phyloP scores from a whole-genome alignment of 2,888 invertebrate species.

The Beris chalybata region DNA sequence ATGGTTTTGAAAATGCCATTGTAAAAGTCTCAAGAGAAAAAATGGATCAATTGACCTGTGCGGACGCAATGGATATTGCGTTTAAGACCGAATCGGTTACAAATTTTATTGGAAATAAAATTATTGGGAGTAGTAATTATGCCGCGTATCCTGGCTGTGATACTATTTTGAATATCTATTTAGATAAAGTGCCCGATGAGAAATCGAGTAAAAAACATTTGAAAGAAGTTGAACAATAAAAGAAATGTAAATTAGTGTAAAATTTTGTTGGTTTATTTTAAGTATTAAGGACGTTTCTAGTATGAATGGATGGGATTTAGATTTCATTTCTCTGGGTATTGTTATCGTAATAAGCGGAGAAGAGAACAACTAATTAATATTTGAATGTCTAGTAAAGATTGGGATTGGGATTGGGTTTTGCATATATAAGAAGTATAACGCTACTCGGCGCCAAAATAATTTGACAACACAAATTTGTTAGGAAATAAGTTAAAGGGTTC shows the following conservation, averaged over 20 bases:
- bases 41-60: slow-evolving; percentile 59
- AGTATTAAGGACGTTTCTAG: no score
- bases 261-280: no score
- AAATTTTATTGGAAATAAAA: slow-evolving; percentile 51
- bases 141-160: slow-evolving; percentile 55
- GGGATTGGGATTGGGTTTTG: no score
- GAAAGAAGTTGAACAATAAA: not conserved
- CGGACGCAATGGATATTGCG: slow-evolving; percentile 61
- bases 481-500: no score
- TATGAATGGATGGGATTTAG: no score
- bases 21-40: slow-evolving; percentile 59
- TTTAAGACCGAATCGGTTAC: slow-evolving; percentile 55
- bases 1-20: slow-evolving; percentile 58
- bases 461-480: no score
- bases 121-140: slow-evolving; percentile 52
- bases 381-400: no score
- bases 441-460: no score
- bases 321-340: no score
- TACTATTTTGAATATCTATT: slow-evolving; percentile 49
- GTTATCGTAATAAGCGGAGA: no score
- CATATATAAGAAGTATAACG: no score
- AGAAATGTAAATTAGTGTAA: not conserved
- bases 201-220: slow-evolving; percentile 1
- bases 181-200: not conserved
- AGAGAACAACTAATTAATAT: no score